These are phyloP conservation scores for Catocala fraxini DNA, from an alignment of 2,888 invertebrate genomes.

Conservation along the genomic window DNA sequence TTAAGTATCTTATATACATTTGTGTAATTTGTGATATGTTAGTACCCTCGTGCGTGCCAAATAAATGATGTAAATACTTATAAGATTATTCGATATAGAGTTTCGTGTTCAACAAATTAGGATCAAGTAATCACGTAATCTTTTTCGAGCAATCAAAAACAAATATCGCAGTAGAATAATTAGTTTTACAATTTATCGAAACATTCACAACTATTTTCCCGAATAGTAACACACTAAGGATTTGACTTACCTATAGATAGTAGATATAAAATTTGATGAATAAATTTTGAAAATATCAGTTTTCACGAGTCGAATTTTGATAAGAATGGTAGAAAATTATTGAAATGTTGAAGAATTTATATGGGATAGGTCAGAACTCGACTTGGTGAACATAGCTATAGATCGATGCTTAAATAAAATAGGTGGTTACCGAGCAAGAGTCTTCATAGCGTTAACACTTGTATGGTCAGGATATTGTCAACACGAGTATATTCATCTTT, in stretches of 20 bases:
- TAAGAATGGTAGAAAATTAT: conserved; percentile 29
- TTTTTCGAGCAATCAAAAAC: conserved; percentile 23
- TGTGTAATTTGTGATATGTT: conserved; percentile 58
- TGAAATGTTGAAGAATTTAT: conserved; percentile 20
- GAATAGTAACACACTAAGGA: conserved; percentile 22
- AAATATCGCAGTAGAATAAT: conserved; percentile 30
- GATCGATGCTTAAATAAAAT: conserved; percentile 12
- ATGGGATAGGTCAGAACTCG: conserved; percentile 12
- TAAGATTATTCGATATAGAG: conserved; percentile 43
- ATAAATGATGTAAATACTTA: conserved; percentile 51
- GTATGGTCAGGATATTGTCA: conserved; percentile 8
- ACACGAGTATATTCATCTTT: conserved; percentile 19
- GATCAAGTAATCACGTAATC: conserved; percentile 20
- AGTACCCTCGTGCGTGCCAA: conserved; percentile 58
- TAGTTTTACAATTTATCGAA: conserved; percentile 10
- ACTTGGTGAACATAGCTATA: conserved; percentile 21
- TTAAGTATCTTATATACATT: conserved; percentile 34
- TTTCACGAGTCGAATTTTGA: conserved; percentile 18
- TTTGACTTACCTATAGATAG: conserved; percentile 28
- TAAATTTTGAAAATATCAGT: too few species aligned
- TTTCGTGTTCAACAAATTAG: conserved; percentile 45
- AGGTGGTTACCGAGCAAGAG: conserved; percentile 6
- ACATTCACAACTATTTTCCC: conserved; percentile 8
- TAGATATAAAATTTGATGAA: conserved; percentile 3
- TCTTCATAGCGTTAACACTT: conserved; percentile 14